phyloP scores from a whole-genome alignment of 1,140 invertebrate genomes.

The Dendroctonus ponderosae region DNA sequence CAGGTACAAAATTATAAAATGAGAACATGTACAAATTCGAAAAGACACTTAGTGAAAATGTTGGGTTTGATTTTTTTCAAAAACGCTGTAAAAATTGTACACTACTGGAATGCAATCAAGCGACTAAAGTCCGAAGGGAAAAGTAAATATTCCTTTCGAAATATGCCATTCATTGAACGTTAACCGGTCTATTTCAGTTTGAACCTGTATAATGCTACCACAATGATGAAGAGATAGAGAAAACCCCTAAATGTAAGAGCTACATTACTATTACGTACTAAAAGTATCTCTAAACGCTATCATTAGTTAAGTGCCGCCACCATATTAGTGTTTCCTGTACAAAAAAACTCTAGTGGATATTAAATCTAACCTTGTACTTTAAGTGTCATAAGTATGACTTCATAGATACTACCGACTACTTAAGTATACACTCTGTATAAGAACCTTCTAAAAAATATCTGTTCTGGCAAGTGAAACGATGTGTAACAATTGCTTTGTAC shows the following conservation, averaged over 20 bases:
- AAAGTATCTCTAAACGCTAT: slow-evolving; percentile 37
- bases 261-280: slow-evolving; percentile 44
- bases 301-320: slow-evolving; percentile 47
- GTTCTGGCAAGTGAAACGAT: too few species aligned
- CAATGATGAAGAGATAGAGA: slow-evolving; percentile 45
- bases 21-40: slow-evolving; percentile 16
- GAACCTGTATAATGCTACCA: slow-evolving; percentile 47
- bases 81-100: neutral
- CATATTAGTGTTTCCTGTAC: slow-evolving; percentile 50
- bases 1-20: slow-evolving; percentile 39
- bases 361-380: slow-evolving; percentile 50
- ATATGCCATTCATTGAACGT: slow-evolving; percentile 39
- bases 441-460: slow-evolving; percentile 12
- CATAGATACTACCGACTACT: slow-evolving; percentile 39
- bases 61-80: slow-evolving; percentile 16
- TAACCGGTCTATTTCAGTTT: slow-evolving; percentile 39
- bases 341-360: slow-evolving; percentile 48
- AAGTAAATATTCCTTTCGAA: slow-evolving; percentile 31
- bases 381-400: slow-evolving; percentile 40
- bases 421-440: slow-evolving; percentile 44
- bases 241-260: slow-evolving; percentile 40
- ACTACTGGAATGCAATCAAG: slow-evolving; percentile 9
- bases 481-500: too few species aligned
- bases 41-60: slow-evolving; percentile 49
- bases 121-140: slow-evolving; percentile 3